These are phyloP conservation scores for Lasioglossum malachurum DNA, from an alignment of 2,888 invertebrate genomes.

Conservation along the genomic window DNA sequence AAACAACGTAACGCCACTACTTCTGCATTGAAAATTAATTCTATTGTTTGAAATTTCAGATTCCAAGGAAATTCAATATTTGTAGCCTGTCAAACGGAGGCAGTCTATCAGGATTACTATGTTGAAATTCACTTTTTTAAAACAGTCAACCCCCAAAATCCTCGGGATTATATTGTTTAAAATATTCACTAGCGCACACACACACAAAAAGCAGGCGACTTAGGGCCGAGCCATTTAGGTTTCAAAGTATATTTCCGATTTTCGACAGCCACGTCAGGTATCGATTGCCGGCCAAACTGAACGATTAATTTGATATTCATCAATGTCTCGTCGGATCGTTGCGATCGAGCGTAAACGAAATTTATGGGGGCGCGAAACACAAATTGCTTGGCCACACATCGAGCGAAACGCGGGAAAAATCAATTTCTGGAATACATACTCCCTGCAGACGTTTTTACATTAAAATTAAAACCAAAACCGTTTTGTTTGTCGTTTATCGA, in stretches of 20 bases:
- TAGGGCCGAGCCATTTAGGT: background rate
- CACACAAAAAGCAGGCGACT: background rate
- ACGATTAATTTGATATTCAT: background rate
- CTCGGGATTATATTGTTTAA: background rate
- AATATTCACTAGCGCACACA: background rate
- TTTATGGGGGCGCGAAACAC: background rate
- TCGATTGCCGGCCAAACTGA: background rate
- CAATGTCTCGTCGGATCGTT: background rate
- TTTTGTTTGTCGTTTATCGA: too few relatives aligned
- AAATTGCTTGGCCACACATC: background rate
- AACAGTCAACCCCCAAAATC: background rate
- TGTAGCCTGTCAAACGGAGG: background rate
- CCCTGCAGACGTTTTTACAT: background rate
- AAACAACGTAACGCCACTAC: background rate
- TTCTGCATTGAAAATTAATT: background rate
- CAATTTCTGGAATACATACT: background rate
- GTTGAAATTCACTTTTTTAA: background rate
- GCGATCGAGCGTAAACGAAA: constrained; percentile 8
- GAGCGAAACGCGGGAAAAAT: background rate
- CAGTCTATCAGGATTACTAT: background rate
- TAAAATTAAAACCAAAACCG: too few relatives aligned
- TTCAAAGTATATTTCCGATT: background rate
- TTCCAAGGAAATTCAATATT: too few relatives aligned
- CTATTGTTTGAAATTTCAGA: background rate
- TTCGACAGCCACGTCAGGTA: background rate